phyloP scores from a whole-genome alignment of 1,140 invertebrate species.

The Oryctes rhinoceros region DNA sequence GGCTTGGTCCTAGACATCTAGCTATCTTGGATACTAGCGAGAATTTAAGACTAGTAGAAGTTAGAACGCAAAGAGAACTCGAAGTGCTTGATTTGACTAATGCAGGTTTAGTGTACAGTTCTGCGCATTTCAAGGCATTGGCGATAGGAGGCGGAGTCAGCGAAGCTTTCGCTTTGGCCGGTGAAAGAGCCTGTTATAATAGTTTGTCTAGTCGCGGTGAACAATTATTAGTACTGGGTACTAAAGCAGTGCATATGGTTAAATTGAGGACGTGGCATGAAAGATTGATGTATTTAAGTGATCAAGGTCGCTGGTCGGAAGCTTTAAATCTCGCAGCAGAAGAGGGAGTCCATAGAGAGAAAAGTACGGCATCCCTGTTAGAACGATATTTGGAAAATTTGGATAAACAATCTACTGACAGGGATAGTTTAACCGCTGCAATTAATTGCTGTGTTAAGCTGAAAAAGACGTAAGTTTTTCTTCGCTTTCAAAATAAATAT shows the following conservation, averaged over 20 bases:
- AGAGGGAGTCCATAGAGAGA: constrained; percentile 56
- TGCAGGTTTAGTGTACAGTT: constrained; percentile 89
- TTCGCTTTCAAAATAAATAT: too few species aligned
- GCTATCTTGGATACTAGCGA: constrained; percentile 87
- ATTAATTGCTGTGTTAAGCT: constrained; percentile 59
- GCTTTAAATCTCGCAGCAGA: constrained; percentile 65
- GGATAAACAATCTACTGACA: constrained; percentile 55
- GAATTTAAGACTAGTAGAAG: constrained; percentile 87
- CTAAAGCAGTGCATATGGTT: constrained; percentile 80
- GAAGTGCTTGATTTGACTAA: constrained; percentile 83
- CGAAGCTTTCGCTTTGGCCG: constrained; percentile 68
- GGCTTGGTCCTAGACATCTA: constrained; percentile 88
- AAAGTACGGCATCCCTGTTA: constrained; percentile 53
- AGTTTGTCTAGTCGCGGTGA: constrained; percentile 84
- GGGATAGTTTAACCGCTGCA: constrained; percentile 58
- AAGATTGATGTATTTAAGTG: constrained; percentile 74
- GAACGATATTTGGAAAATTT: constrained; percentile 56
- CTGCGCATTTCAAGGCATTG: constrained; percentile 92
- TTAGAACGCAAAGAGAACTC: constrained; percentile 85
- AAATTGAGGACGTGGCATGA: constrained; percentile 86
- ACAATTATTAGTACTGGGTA: constrained; percentile 86
- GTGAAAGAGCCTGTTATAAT: constrained; percentile 90
- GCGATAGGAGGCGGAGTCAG: constrained; percentile 75
- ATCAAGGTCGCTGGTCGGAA: constrained; percentile 71
- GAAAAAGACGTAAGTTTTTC: constrained; percentile 60